Evolutionary conservation across 2,113 vertebrate species (phyloP), one percentile per base, ranked within the genome.

Genomic region (Aramus guarauna): DNA sequence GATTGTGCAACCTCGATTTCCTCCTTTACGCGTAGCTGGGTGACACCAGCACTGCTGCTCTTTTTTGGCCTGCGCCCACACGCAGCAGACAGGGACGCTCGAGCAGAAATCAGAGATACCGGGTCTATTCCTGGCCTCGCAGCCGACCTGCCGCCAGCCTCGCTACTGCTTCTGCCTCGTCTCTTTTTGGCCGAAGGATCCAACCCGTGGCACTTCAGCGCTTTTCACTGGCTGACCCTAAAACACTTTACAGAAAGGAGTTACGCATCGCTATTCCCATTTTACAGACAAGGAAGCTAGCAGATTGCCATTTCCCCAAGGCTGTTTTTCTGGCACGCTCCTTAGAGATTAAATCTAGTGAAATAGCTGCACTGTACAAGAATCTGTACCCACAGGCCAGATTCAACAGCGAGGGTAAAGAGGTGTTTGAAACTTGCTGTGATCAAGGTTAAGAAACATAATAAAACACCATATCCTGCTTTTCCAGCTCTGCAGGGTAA

Each of bases 321-420:
- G 97, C 89, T 96, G 92, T 96, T 97, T 96, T 97, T 50, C 95
- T 96, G 92, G 96, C 95, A 95, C 71, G 63, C 93, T 97, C 95
- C 96, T 94, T 69, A 36, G 92, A 95, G 96, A 97, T 96, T 97
- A 95, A 92, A 95, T 96, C 96, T 96, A 71, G 85, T 26, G 92
- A 90, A 96, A 94, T 81, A 91, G 94, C 95, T 96, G 41, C 5
- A 6, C 53, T 1, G 9, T 81, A 88, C 94, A 95, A 95, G 95
- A 96, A 96, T 95, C 84, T 75, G 95, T 92, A 83, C 93, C 95
- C 90, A 92, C 94, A 91, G 94, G 96, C 95, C 94, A 95, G 93
- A 93, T 76, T 91, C 92, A 91, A 91, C 89, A 91, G 89, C 2
- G 69, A 92, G 77, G 95, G 92, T 73, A 83, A 89, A 83, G 89